Evolutionary conservation across 2,113 vertebrate genomes (phyloP).

Genomic region (Hippopotamus amphibius): DNA sequence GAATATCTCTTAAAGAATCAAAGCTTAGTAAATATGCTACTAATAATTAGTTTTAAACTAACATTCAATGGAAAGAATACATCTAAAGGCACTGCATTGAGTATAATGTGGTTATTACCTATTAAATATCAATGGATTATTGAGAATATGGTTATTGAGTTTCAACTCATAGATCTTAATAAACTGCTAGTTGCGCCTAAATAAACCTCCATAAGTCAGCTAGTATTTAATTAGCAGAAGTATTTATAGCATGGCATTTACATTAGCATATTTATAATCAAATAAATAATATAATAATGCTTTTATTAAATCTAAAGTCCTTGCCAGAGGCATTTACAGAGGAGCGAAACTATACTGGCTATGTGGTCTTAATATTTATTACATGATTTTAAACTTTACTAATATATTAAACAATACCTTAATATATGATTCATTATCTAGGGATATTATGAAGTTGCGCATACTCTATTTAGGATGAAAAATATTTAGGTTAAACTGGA

Average conservation of each 20-base stretch:
- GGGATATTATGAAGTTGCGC: constrained; percentile 16
- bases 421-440: constrained; percentile 12
- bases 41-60: constrained; percentile 85
- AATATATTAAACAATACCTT: constrained; percentile 66
- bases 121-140: constrained; percentile 76
- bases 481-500: constrained; percentile 31
- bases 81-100: constrained; percentile 78
- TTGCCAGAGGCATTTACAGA: constrained; percentile 73
- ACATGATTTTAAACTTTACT: constrained; percentile 62
- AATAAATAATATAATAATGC: constrained; percentile 81
- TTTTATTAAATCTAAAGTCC: constrained; percentile 80
- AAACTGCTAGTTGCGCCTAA: constrained; percentile 68
- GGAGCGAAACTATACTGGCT: constrained; percentile 50
- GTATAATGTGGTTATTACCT: constrained; percentile 74
- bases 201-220: constrained; percentile 67
- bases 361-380: constrained; percentile 74
- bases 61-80: constrained; percentile 80
- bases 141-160: constrained; percentile 66
- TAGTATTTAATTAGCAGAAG: constrained; percentile 81
- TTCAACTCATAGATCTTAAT: constrained; percentile 78
- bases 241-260: constrained; percentile 79
- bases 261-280: constrained; percentile 82
- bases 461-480: constrained; percentile 50
- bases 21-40: constrained; percentile 86
- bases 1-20: constrained; percentile 85